These are phyloP conservation scores for Oreotragus oreotragus DNA, from an alignment of 2,113 vertebrate genomes.

Conservation along the genomic window DNA sequence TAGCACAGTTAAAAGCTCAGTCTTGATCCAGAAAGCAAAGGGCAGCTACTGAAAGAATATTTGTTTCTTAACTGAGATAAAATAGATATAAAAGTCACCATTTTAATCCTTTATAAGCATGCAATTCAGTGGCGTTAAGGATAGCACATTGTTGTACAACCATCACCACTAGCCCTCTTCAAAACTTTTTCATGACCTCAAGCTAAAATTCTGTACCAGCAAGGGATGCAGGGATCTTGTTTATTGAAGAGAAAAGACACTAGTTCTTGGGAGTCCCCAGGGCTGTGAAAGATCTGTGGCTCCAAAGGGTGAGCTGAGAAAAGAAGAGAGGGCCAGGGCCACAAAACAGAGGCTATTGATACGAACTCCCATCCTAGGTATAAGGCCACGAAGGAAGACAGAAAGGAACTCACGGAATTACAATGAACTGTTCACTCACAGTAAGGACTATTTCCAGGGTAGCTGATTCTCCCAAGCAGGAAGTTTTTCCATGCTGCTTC, in stretches of 20 bases:
- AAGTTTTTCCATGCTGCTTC: not conserved
- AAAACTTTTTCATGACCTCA: not conserved
- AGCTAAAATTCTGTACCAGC: not conserved
- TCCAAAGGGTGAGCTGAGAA: not conserved
- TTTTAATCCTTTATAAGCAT: not conserved
- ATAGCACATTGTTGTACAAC: not conserved
- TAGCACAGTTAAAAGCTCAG: not conserved
- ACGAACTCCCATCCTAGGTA: not conserved
- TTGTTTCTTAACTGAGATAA: not conserved
- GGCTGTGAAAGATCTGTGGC: not conserved
- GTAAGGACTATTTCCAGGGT: not conserved
- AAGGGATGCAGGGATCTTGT: not conserved
- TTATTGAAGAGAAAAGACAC: not conserved
- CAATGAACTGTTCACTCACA: not conserved
- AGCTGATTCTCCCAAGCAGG: not conserved
- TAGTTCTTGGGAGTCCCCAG: not conserved
- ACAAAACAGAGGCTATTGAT: not conserved
- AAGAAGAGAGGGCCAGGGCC: not conserved
- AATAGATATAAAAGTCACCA: not conserved
- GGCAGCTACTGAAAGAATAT: not conserved
- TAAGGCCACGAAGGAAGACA: not conserved
- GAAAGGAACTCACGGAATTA: not conserved
- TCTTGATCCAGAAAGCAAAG: not conserved
- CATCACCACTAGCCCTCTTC: not conserved
- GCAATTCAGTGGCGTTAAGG: not conserved